phyloP scores from a whole-genome alignment of 2,888 invertebrate genomes.

The Lottia scabra region DNA sequence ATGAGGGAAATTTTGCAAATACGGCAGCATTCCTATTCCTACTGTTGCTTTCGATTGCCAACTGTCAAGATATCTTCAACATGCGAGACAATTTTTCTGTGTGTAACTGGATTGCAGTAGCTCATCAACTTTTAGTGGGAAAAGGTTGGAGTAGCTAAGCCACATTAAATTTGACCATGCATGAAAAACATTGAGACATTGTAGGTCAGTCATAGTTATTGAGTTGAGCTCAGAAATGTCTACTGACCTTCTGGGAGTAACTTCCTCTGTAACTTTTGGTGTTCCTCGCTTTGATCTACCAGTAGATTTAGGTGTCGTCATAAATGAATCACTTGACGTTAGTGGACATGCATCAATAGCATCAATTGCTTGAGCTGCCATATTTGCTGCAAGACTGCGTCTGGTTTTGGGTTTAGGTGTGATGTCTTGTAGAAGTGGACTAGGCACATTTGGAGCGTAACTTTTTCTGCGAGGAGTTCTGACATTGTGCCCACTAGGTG shows the following conservation, averaged over 20 bases:
- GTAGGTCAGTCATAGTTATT: no score
- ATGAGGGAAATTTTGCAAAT: no score
- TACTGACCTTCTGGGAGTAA: background rate
- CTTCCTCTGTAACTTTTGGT: background rate
- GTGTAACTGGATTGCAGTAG: no score
- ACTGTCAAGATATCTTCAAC: no score
- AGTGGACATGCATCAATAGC: background rate
- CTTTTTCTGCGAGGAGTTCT: conserved; percentile 41
- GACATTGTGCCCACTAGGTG: background rate
- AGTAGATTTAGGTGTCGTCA: background rate
- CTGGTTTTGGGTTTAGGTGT: conserved; percentile 27
- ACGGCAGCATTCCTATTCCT: no score
- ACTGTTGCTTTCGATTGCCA: no score
- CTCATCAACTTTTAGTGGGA: no score
- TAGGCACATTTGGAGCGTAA: conserved; percentile 53
- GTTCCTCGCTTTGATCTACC: background rate
- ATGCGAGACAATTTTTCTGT: no score
- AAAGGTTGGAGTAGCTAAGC: no score
- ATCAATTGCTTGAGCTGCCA: background rate
- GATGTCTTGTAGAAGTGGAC: conserved; percentile 50
- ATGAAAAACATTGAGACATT: no score
- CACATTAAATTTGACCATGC: no score
- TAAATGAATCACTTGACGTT: background rate
- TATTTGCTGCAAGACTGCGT: background rate
- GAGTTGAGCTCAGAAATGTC: background rate